Percentiles rank a stretch among this genome's conserved stretches.
phyloP scores from a whole-genome alignment of 1,140 invertebrate genomes.

The Venturia canescens region DNA sequence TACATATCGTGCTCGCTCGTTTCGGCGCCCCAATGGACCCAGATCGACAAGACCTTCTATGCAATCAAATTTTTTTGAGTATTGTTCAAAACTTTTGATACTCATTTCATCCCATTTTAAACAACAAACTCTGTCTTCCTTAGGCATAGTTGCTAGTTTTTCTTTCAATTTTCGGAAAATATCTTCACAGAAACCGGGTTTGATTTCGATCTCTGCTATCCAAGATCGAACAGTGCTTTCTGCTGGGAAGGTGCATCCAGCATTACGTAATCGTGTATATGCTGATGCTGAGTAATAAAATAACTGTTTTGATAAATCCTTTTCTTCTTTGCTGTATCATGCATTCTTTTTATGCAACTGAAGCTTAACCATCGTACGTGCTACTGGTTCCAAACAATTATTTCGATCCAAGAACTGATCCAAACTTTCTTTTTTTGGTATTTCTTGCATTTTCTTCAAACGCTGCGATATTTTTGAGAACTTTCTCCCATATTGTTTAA shows the following conservation, averaged over 20 bases:
- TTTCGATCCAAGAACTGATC: background rate
- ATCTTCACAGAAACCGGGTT: slow-evolving; percentile 50
- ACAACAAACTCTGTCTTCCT: slow-evolving; percentile 48
- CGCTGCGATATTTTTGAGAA: background rate
- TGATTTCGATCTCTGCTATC: slow-evolving; percentile 49
- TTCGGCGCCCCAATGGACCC: slow-evolving; percentile 33
- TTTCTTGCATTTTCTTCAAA: background rate
- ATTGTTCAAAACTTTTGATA: slow-evolving; percentile 54
- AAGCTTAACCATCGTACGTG: slow-evolving; percentile 39
- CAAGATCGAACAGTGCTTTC: slow-evolving; percentile 50
- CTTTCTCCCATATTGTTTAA: too few relatives aligned
- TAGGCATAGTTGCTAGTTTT: slow-evolving; percentile 1
- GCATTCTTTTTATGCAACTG: slow-evolving; percentile 39
- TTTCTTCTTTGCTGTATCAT: slow-evolving; percentile 39
- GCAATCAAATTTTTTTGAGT: slow-evolving; percentile 49
- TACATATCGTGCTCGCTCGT: slow-evolving; percentile 46
- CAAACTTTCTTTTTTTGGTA: slow-evolving; percentile 28
- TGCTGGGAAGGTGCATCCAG: slow-evolving; percentile 49
- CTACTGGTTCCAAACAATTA: background rate
- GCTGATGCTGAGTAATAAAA: slow-evolving; percentile 53
- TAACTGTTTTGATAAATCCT: slow-evolving; percentile 50
- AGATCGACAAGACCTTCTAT: slow-evolving; percentile 56
- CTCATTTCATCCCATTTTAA: slow-evolving; percentile 56
- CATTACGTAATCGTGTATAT: slow-evolving; percentile 51
- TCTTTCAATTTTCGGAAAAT: slow-evolving; percentile 50